phyloP scores from a whole-genome alignment of 2,113 vertebrate species.

The Galeopterus variegatus region DNA sequence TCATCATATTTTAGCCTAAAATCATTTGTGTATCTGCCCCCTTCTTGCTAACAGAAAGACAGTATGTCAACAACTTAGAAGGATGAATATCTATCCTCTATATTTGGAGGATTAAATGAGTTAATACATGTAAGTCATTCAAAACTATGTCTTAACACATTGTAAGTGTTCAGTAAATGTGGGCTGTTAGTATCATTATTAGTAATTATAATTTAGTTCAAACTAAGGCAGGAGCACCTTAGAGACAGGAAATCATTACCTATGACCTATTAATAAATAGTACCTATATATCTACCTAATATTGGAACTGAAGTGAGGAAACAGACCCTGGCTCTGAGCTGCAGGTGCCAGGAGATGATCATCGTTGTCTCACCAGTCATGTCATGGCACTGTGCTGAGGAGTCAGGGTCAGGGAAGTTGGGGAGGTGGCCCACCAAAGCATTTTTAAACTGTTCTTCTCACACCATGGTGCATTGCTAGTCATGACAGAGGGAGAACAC shows the following conservation, averaged over 20 bases:
- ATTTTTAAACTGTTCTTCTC: not conserved
- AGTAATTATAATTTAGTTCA: constrained; percentile 48
- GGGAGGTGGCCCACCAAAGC: not conserved
- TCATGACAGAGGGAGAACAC: not conserved
- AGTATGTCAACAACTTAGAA: not conserved
- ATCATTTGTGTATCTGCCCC: not conserved
- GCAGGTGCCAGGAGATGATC: not conserved
- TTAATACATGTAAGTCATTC: constrained; percentile 49
- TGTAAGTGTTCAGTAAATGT: not conserved
- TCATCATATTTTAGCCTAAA: not conserved
- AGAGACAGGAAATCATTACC: not conserved
- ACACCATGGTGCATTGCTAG: too few species aligned
- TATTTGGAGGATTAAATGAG: constrained; percentile 29
- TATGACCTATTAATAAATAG: not conserved
- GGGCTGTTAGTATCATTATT: constrained; percentile 41
- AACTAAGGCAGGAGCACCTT: not conserved
- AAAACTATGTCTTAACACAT: constrained; percentile 6
- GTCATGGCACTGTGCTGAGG: not conserved
- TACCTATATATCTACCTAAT: not conserved
- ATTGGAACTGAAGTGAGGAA: not conserved
- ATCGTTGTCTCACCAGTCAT: not conserved
- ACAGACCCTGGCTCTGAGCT: not conserved
- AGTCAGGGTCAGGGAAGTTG: not conserved
- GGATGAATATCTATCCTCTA: not conserved
- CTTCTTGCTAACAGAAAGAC: not conserved